Evolutionary conservation across 2,113 vertebrate genomes (phyloP).

Genomic region (Catagonus wagneri): DNA sequence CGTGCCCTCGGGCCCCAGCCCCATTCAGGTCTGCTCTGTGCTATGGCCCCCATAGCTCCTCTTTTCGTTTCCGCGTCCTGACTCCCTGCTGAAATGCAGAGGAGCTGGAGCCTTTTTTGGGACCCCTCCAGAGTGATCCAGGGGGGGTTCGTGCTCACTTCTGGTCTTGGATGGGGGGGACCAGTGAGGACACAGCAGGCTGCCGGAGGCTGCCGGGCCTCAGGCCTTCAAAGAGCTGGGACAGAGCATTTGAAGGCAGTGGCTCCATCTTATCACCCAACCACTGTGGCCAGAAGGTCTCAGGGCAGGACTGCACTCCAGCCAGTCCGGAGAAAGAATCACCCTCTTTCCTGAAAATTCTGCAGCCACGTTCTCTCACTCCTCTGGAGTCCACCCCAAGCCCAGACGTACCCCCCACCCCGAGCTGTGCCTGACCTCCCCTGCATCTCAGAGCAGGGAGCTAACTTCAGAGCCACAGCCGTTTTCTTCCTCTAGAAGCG

Average conservation of each 20-base stretch:
- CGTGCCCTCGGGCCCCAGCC: background rate
- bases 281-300: background rate
- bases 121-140: background rate
- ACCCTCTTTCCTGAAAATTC: background rate
- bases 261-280: background rate
- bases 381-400: background rate
- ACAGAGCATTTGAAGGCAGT: background rate
- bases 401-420: background rate
- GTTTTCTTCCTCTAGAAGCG: background rate
- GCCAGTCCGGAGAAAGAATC: background rate
- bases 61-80: background rate
- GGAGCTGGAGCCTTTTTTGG: background rate
- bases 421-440: background rate
- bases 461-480: background rate
- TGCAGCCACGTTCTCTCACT: background rate
- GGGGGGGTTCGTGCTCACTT: background rate
- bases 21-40: background rate
- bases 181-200: background rate
- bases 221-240: background rate
- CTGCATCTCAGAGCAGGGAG: background rate
- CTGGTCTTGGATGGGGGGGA: background rate
- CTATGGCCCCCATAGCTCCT: too few species aligned
- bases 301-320: background rate
- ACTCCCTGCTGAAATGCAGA: background rate
- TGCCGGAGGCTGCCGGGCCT: background rate